Evolutionary conservation across 2,888 invertebrate genomes (phyloP).

Genomic region (Drosophila buzzatii): DNA sequence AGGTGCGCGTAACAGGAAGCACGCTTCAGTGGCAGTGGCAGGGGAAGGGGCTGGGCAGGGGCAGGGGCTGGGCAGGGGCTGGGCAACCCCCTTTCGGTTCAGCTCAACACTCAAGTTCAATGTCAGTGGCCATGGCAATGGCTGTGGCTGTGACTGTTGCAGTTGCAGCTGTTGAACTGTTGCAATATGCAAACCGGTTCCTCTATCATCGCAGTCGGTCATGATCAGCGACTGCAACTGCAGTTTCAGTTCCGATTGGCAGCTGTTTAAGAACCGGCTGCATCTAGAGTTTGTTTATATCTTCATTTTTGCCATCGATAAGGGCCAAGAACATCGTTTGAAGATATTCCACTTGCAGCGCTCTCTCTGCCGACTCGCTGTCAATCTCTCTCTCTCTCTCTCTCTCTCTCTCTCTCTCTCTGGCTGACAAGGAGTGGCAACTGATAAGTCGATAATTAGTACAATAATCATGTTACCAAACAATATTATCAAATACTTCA

Average conservation of each 20-base stretch:
- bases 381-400: not conserved
- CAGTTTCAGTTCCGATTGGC: conserved; percentile 17
- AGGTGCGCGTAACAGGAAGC: conserved; percentile 40
- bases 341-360: conserved; percentile 35
- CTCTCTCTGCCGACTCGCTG: not conserved
- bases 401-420: not conserved
- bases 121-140: conserved; percentile 57
- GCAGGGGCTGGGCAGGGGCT: not conserved
- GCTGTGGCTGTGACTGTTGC: conserved; percentile 29
- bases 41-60: too few relatives aligned
- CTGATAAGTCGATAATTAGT: conserved; percentile 39
- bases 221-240: conserved; percentile 30
- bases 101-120: conserved; percentile 65
- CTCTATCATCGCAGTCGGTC: conserved; percentile 28
- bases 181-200: conserved; percentile 65
- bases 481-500: conserved; percentile 8
- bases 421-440: not conserved
- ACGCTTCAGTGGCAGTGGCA: not conserved
- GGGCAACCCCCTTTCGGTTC: conserved; percentile 25
- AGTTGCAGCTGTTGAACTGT: conserved; percentile 52
- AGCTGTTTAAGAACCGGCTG: conserved; percentile 55
- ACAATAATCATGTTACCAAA: conserved; percentile 14
- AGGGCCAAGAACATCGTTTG: conserved; percentile 8
- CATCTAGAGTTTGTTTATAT: conserved; percentile 30
- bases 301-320: conserved; percentile 24